Base-by-base conservation (phyloP, 2,113 vertebrate genomes). In the Eupsittula cactorum region DNA sequence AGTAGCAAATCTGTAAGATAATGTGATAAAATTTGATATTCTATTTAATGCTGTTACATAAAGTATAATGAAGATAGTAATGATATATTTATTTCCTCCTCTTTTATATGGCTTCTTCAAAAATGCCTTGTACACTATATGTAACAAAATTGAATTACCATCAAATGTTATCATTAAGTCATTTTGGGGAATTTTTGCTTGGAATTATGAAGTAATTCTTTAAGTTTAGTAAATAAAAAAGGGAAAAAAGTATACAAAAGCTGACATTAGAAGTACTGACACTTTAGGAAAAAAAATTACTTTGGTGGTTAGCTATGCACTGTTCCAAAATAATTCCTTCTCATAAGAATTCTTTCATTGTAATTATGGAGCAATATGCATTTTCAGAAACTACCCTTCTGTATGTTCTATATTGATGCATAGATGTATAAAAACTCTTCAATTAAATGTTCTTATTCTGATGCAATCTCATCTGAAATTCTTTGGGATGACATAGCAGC, bases 401-500 rank as follows among this genome's bases (percentile, higher is more conserved):
- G 33, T 35, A 29, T 29, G 17, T 76, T 74, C 33, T 84, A 7
- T 77, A 23, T 53, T 67, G 14, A 65, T 57, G 19, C 33, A 93
- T 83, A 78, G 85, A 73, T 35, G 6, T 50, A 83, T 74, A 91
- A 83, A 75, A 65, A 10, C 14, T 67, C 57, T 62, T 62, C 23
- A 82, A 67, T 79, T 68, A 70, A 84, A 39, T 37, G 17, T 76
- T 88, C 47, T 88, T 29, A 33, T 90, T 82, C 68, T 90, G 28
- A 84, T 73, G 42, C 46, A 68, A 46, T 91, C 68, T 92, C 9
- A 49, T 91, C n/a, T 89, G 39, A 93, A 80, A 76, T 77, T 81
- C 42, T 90, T 90, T 82, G 59, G 84, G 39, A 64, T 87, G 67
- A 78, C 29, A 68, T 39, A 88, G 23, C 25, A 87, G 37, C 52